These are phyloP conservation scores for Sebastes variabilis DNA, from an alignment of 2,797 vertebrate genomes.

Conservation along the genomic window DNA sequence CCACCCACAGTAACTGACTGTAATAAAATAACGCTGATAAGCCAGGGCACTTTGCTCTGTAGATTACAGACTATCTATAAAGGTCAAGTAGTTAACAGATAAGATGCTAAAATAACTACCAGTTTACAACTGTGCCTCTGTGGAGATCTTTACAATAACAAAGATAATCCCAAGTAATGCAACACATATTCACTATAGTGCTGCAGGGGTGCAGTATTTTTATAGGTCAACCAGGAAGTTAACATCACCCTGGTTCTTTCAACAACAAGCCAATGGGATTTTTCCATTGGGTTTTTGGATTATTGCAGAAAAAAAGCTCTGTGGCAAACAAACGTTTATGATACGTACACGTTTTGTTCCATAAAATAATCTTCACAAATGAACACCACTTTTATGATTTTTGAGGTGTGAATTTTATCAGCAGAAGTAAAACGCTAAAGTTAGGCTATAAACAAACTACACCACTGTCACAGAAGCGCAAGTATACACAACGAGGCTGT, in stretches of 20 bases:
- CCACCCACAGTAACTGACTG: not conserved
- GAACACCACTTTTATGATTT: not conserved
- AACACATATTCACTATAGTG: not conserved
- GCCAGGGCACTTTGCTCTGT: slow-evolving; percentile 45
- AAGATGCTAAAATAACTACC: slow-evolving; percentile 17
- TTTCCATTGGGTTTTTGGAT: not conserved
- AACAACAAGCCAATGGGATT: rapidly evolving
- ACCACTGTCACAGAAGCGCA: not conserved
- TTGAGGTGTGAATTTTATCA: not conserved
- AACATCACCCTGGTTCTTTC: no score
- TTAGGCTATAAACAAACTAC: not conserved
- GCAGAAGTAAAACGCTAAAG: not conserved
- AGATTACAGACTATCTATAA: slow-evolving; percentile 38
- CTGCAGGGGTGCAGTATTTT: not conserved
- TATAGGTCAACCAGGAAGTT: no score
- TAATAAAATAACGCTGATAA: slow-evolving; percentile 45
- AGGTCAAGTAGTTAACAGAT: slow-evolving; percentile 32
- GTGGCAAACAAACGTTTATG: not conserved
- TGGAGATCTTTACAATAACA: not conserved
- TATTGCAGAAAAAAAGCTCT: not conserved
- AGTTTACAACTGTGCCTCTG: slow-evolving; percentile 1
- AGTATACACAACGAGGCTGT: no score
- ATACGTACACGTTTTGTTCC: not conserved
- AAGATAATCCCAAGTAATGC: not conserved
- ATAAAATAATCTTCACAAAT: not conserved